A percentile compares a stretch with the other conserved stretches of the same genome.
phyloP scores from a whole-genome alignment of 1,140 invertebrate genomes.

The Conopomorpha cramerella region DNA sequence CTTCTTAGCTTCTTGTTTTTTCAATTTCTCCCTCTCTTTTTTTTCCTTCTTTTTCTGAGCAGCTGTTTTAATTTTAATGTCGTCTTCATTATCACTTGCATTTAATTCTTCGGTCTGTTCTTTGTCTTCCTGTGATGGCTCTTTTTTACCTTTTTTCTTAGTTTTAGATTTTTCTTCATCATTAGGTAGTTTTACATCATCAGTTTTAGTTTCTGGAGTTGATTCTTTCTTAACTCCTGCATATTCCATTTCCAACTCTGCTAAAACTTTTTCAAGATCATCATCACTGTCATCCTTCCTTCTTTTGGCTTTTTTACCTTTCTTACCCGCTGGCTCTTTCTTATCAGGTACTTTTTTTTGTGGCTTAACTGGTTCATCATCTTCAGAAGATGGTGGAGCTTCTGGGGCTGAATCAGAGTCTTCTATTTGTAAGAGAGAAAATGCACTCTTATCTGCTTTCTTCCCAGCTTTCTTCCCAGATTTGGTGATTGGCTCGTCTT shows the following conservation, averaged over 20 bases:
- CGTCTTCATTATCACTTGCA: conserved; percentile 61
- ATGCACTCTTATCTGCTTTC: conserved; percentile 63
- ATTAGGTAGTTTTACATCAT: conserved; percentile 51
- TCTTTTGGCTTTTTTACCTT: conserved; percentile 72
- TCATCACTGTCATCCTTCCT: conserved; percentile 82
- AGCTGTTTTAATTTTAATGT: conserved; percentile 75
- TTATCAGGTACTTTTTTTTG: conserved; percentile 57
- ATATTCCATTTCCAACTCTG: conserved; percentile 80
- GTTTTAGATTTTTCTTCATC: conserved; percentile 52
- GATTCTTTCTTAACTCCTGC: conserved; percentile 63
- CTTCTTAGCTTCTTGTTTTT: conserved; percentile 70
- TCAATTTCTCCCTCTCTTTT: conserved; percentile 81
- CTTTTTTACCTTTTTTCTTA: conserved; percentile 53
- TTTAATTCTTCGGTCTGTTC: conserved; percentile 47
- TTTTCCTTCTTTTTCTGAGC: conserved; percentile 88
- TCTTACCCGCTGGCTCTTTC: conserved; percentile 64
- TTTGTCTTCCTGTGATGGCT: conserved; percentile 51
- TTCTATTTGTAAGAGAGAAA: conserved; percentile 65
- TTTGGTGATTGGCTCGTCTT: conserved; percentile 21
- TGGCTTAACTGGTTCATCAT: conserved; percentile 46
- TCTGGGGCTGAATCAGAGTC: conserved; percentile 54
- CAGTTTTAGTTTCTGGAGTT: conserved; percentile 28
- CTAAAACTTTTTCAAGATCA: conserved; percentile 83
- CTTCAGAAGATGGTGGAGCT: conserved; percentile 50
- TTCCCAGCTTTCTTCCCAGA: conserved; percentile 54